Conservation (phyloP, 2,797 vertebrate genomes). For the Sphenodon punctatus region DNA sequence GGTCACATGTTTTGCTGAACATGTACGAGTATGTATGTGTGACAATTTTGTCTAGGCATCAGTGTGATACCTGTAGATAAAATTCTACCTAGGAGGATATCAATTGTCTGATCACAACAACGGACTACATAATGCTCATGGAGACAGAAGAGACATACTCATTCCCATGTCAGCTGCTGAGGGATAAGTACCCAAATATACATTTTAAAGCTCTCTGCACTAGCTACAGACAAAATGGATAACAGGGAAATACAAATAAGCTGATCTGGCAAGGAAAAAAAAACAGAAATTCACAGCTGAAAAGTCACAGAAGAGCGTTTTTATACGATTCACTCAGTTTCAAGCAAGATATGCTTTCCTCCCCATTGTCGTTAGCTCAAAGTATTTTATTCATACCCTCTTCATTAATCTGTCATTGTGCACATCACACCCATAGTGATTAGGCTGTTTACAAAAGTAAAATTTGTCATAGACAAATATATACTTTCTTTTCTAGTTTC, state of each 20-base stretch:
- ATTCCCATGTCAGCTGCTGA: no score
- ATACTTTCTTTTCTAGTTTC: conserved; percentile 65
- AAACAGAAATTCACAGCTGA: conserved; percentile 34
- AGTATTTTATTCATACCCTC: conserved; percentile 41
- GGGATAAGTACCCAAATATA: no score
- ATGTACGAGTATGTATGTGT: no score
- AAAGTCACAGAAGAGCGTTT: conserved; percentile 1
- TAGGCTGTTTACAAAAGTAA: conserved; percentile 21
- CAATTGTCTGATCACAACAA: neutral
- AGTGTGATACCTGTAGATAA: neutral
- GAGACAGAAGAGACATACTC: neutral
- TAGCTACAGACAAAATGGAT: neutral
- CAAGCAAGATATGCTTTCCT: conserved; percentile 22
- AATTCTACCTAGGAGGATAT: neutral
- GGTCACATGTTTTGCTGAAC: neutral
- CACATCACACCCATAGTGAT: conserved; percentile 17
- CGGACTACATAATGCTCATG: neutral
- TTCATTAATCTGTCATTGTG: conserved; percentile 43
- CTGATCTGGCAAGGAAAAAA: neutral
- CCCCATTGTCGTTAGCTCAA: conserved; percentile 39
- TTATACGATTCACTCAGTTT: conserved; percentile 36
- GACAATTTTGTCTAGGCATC: no score
- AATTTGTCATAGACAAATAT: conserved; percentile 41
- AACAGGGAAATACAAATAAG: neutral
- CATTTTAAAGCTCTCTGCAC: neutral